Evolutionary conservation across 2,797 vertebrate genomes (phyloP), one percentile per base, ranked within the genome.

Genomic region (Mormyrus proboscirostris): DNA sequence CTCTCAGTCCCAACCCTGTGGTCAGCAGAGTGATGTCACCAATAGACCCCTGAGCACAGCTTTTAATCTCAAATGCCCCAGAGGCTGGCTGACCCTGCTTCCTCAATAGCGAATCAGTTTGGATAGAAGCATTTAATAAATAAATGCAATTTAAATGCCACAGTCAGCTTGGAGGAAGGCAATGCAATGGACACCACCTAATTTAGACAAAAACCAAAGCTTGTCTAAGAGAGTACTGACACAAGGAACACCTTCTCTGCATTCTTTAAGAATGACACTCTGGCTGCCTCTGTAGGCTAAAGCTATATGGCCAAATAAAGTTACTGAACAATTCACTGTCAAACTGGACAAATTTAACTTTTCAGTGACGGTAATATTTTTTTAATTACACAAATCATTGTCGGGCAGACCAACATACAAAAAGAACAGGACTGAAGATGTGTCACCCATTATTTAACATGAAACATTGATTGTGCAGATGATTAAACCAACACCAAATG

Each of bases 361-460:
- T 92, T 93, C 94, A 95, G 95, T 95, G 94, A 94, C 92, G 94
- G 83, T 91, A 91, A 91, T 91, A 85, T 87, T 94, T 90, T 86
- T 88, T 62, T 89, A 62, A 90, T 90, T 94, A 94, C 92, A 95
- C 92, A 92, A 91, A 95, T 92, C 89, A 89, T 90, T 3, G 88
- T 90, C 90, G 92, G 92, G 90, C 89, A 79, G 87, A 76, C 76
- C 22, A 49, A 85, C 49, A 85, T 85, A 51, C 41, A 85, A 85
- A 83, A 85, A 84, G 41, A 50, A 49, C 0, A 25, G 82, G 47
- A 25, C 44, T 85, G 82, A 85, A 51, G 82, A 44, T 47, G 44
- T 50, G 44, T 50, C 44, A 51, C 50, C 44, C 82, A 25, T 85
- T 51, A 85, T 47, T 22, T 51, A 85, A 83, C 79, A 85, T 44